Percentiles rank a stretch among this genome's conserved stretches.
phyloP scores from a whole-genome alignment of 2,888 invertebrate species.

The Halocaridina rubra region DNA sequence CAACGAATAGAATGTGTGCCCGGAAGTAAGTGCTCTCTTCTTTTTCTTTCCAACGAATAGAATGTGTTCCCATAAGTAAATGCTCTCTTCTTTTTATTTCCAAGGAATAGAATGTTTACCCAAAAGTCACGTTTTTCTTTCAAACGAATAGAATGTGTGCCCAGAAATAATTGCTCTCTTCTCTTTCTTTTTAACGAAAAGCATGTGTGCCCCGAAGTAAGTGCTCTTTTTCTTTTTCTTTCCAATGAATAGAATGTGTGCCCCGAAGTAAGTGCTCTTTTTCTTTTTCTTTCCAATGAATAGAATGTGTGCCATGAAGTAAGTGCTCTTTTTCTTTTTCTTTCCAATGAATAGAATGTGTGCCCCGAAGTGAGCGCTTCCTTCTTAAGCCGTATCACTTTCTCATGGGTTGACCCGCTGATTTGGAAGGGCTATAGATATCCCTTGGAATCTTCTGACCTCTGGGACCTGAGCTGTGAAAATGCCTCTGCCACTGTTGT shows the following conservation, averaged over 20 bases:
- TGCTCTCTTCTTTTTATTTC: too few relatives aligned
- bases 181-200: too few relatives aligned
- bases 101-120: too few relatives aligned
- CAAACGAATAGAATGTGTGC: too few relatives aligned
- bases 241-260: conserved; percentile 86
- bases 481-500: conserved; percentile 44
- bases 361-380: conserved; percentile 89
- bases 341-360: conserved; percentile 74
- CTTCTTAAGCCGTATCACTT: conserved; percentile 86
- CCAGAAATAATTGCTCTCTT: too few relatives aligned
- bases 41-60: neutral
- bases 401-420: conserved; percentile 90
- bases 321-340: neutral
- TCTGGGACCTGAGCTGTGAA: conserved; percentile 59
- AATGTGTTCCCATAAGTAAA: too few relatives aligned
- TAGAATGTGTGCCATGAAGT: too few relatives aligned
- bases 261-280: conserved; percentile 87
- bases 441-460: conserved; percentile 78
- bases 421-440: conserved; percentile 87
- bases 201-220: too few relatives aligned
- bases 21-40: too few relatives aligned
- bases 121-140: too few relatives aligned
- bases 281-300: conserved; percentile 71
- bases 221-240: too few relatives aligned
- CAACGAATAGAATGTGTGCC: too few relatives aligned